Evolutionary conservation across 2,797 vertebrate genomes (phyloP).

Genomic region (Pipistrellus nathusii): DNA sequence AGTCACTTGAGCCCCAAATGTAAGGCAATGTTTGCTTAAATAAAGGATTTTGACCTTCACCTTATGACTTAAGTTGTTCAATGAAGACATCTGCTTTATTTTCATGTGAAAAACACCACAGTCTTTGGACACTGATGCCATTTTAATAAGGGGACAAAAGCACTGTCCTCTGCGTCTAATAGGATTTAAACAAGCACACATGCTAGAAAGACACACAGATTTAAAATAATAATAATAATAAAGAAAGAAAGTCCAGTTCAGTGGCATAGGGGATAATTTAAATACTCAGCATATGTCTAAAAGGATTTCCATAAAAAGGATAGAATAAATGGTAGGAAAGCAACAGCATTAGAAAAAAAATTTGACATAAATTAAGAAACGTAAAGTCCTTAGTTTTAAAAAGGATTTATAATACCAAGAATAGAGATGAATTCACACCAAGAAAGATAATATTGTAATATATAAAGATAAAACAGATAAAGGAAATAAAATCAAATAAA

Average conservation of each 20-base stretch:
- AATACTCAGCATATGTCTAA: constrained; percentile 9
- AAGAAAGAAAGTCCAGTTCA: not conserved
- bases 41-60: not conserved
- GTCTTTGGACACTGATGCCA: not conserved
- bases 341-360: not conserved
- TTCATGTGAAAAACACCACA: not conserved
- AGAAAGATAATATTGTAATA: constrained; percentile 10
- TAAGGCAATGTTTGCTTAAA: not conserved
- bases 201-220: not conserved
- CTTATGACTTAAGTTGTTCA: not conserved
- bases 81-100: not conserved
- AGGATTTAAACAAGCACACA: constrained; percentile 1
- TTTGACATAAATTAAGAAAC: not conserved
- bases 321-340: not conserved
- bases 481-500: not conserved
- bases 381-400: not conserved
- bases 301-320: not conserved
- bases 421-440: not conserved
- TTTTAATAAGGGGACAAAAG: not conserved
- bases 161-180: not conserved
- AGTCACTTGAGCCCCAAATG: not conserved
- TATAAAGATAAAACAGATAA: constrained; percentile 20
- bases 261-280: not conserved
- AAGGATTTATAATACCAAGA: not conserved
- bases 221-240: not conserved